Evolutionary conservation across 2,797 vertebrate genomes (phyloP).

Genomic region (Coendou prehensilis): DNA sequence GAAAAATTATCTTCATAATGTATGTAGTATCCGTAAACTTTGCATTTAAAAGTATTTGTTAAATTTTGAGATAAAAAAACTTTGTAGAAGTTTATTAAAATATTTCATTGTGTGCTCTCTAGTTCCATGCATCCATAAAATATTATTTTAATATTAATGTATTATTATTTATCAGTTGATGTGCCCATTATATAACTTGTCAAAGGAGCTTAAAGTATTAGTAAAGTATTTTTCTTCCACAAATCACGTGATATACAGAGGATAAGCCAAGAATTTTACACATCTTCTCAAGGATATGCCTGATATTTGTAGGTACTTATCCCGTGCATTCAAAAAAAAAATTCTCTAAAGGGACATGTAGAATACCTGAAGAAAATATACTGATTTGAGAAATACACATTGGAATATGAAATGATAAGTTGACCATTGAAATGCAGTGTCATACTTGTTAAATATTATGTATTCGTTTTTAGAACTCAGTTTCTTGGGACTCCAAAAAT

Average conservation of each 20-base stretch:
- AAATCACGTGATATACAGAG: background rate
- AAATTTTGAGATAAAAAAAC: background rate
- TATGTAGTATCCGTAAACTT: conserved; percentile 6
- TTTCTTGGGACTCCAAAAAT: background rate
- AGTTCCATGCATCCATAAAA: background rate
- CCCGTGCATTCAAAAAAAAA: background rate
- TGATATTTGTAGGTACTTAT: background rate
- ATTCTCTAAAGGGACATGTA: background rate
- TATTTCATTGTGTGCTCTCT: background rate
- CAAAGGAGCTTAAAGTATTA: background rate
- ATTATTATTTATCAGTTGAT: background rate
- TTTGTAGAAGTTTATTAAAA: background rate
- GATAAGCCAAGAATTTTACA: background rate
- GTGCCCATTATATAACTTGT: background rate
- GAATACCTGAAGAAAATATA: background rate
- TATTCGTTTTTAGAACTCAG: background rate
- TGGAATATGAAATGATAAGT: background rate
- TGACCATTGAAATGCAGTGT: background rate
- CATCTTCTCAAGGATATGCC: background rate
- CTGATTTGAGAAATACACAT: background rate
- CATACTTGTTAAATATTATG: background rate
- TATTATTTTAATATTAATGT: conserved; percentile 14
- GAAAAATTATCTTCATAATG: background rate
- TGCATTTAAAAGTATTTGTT: conserved; percentile 10
- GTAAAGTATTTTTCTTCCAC: background rate